Base-by-base conservation (phyloP, 1,140 invertebrate genomes). In the Radopholus similis region DNA sequence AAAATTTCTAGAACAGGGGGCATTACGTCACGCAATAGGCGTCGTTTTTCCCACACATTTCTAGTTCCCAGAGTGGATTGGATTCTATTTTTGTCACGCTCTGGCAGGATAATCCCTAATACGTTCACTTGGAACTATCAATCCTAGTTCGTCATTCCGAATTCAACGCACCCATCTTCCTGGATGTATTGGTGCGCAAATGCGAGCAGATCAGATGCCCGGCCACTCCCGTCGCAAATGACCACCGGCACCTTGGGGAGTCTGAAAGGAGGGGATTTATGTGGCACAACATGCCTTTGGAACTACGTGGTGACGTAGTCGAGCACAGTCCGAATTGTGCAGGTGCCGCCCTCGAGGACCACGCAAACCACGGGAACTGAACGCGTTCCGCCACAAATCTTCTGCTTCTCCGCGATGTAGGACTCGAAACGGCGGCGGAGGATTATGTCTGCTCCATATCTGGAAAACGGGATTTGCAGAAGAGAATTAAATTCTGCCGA, bases 291-390 rank as follows among this genome's bases (percentile, higher is more conserved):
- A 13, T 54, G 11, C 18, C 18, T 37, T 56, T 3, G 28, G 28
- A 0, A 56, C 4, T 15, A 65, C 64, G 58, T 82, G 1, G 93
- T 95, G 38, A 97, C 92, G 84, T 96, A 96, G 82, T 97, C 93
- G 66, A 96, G 85, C 51, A 97, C 93, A n/a, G 92, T 91, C 71
- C 93, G 87, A 80, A 97, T 93, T 0, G 94, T 97, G 84, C 95
- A 93, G 44, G 91, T 92, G 49, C 93, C 94, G 63, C 95, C 95
- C 84, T 97, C 94, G 76, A 97, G 91, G 57, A 97, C 91, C 76
- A 97, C 87, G 83, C 92, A 95, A 55, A 97, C 93, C 49, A 97
- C 90, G 18, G 94, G 94, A 64, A 93, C 94, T 77, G 91, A 69
- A n/a, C 72, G 68, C 23, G 71, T 71, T 18, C 77, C 78, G 15